phyloP scores from a whole-genome alignment of 2,797 vertebrate genomes.

The Adelosebastes latens region DNA sequence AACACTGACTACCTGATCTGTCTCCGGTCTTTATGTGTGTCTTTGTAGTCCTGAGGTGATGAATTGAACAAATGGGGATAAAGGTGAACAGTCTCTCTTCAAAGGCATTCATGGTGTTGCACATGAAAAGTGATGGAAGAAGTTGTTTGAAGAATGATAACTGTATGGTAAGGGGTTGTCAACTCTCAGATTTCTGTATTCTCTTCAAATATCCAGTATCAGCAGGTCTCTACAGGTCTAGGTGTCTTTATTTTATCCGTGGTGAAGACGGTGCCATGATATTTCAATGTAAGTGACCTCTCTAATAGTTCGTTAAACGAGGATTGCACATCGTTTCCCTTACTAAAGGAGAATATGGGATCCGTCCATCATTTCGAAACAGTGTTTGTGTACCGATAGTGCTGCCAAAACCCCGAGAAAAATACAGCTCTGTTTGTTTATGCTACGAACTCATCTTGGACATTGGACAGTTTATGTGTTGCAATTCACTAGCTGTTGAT shows the following conservation, averaged over 20 bases:
- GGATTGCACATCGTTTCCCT: neutral
- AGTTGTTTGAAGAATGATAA: neutral
- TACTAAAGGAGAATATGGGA: neutral
- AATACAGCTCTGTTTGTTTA: conserved; percentile 49
- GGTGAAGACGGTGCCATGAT: neutral
- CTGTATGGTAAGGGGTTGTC: neutral
- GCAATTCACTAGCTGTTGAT: conserved; percentile 44
- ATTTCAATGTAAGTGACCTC: conserved; percentile 1
- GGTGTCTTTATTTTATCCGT: neutral
- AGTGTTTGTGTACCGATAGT: conserved; percentile 34
- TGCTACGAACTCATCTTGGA: conserved; percentile 45
- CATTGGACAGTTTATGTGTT: conserved; percentile 22
- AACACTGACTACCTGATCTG: neutral
- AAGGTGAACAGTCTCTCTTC: neutral
- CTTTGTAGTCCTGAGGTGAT: conserved; percentile 12
- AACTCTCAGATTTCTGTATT: neutral
- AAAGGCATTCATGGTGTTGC: conserved; percentile 5
- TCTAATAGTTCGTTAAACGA: conserved; percentile 15
- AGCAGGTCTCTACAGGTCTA: neutral
- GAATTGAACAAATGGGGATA: neutral
- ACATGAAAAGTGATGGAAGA: neutral
- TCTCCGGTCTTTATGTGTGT: neutral
- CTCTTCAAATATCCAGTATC: neutral
- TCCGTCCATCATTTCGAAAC: conserved; percentile 43
- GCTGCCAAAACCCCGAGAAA: conserved; percentile 43